Conservation (phyloP, 2,797 vertebrate genomes). For the Chanos chanos region DNA sequence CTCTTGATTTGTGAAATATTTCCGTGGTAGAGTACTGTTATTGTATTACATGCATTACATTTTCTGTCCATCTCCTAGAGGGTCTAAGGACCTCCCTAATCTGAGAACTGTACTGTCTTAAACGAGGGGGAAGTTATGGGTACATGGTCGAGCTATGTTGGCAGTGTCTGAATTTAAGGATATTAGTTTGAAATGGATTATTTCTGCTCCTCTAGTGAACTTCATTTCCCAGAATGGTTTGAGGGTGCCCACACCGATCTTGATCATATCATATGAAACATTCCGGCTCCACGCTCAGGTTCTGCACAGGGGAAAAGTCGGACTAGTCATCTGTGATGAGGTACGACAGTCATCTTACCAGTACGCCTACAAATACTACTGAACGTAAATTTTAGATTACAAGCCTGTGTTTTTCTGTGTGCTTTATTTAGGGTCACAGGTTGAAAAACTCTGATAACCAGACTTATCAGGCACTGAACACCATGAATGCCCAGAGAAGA, state of each 20-base stretch:
- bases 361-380: no score
- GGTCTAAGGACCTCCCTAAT: no score
- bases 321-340: conserved; percentile 95
- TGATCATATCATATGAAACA: conserved; percentile 97
- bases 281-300: conserved; percentile 88
- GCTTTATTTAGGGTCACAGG: conserved; percentile 81
- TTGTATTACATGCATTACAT: not conserved
- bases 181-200: not conserved
- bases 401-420: not conserved
- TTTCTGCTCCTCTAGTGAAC: conserved; percentile 63
- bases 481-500: conserved; percentile 82
- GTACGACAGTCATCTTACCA: conserved; percentile 53
- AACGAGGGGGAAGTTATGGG: no score
- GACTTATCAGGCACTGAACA: conserved; percentile 92
- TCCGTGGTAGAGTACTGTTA: no score
- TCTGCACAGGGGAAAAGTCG: conserved; percentile 86
- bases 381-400: no score
- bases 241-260: conserved; percentile 85
- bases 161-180: not conserved
- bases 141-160: no score
- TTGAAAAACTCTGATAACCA: conserved; percentile 98
- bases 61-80: not conserved
- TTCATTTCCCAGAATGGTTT: conserved; percentile 88
- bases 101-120: no score
- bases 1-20: no score